Percentiles rank a stretch among this genome's conserved stretches.
These are phyloP conservation scores for Trissolcus basalis DNA, from an alignment of 1,140 invertebrate species.

Conservation along the genomic window DNA sequence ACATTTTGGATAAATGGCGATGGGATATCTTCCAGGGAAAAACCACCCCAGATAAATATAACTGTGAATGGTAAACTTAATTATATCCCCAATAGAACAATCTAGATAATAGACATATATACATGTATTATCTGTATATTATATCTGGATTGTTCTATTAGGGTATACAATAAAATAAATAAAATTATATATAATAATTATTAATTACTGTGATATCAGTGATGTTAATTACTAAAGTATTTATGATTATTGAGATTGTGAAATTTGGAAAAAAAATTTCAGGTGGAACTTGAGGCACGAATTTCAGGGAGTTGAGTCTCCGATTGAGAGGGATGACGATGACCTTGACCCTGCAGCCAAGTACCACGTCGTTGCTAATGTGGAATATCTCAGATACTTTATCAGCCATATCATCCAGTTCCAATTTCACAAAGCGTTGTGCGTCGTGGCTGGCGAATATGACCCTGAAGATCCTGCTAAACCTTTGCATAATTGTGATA, in stretches of 20 bases:
- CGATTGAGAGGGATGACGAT: slow-evolving; percentile 83
- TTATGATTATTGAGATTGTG: background rate
- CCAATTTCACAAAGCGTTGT: slow-evolving; percentile 91
- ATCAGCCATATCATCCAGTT: slow-evolving; percentile 92
- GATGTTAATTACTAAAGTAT: too few relatives aligned
- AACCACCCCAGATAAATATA: slow-evolving; percentile 82
- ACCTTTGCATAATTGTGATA: slow-evolving; percentile 88
- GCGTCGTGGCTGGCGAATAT: slow-evolving; percentile 87
- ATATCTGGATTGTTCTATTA: too few relatives aligned
- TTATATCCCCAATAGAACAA: too few relatives aligned
- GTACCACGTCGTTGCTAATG: slow-evolving; percentile 89
- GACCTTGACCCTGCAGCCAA: slow-evolving; percentile 92
- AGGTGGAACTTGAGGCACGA: slow-evolving; percentile 82
- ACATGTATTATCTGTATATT: too few relatives aligned
- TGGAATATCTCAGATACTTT: slow-evolving; percentile 92
- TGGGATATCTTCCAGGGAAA: slow-evolving; percentile 89
- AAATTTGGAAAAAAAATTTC: background rate
- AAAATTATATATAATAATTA: too few relatives aligned
- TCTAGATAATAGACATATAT: too few relatives aligned
- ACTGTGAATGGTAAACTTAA: slow-evolving; percentile 81
- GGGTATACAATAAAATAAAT: too few relatives aligned
- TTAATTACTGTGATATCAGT: too few relatives aligned
- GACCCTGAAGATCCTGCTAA: slow-evolving; percentile 81
- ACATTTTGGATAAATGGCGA: slow-evolving; percentile 88
- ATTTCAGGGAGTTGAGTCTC: slow-evolving; percentile 88